Percentiles rank a stretch among this genome's conserved stretches.
Conservation (phyloP, 1,140 invertebrate species). For the Rhynchophorus ferrugineus region DNA sequence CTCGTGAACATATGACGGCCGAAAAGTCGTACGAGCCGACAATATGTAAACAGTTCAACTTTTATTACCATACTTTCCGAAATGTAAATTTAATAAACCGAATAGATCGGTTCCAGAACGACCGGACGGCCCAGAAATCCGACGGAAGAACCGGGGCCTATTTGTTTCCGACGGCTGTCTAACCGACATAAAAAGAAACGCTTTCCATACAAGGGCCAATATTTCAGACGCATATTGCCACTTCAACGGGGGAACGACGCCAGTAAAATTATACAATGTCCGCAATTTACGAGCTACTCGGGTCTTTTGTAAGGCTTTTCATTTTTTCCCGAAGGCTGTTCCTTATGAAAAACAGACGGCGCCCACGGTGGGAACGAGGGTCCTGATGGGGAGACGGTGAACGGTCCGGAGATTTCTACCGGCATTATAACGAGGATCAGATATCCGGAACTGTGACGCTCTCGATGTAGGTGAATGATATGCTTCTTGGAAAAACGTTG, state of each 20-base stretch:
- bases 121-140: background rate
- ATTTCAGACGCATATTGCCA: background rate
- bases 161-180: background rate
- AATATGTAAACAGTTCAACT: too few species aligned
- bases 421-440: too few species aligned
- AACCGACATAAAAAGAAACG: background rate
- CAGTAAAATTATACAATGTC: background rate
- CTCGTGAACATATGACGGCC: too few species aligned
- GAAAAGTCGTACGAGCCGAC: too few species aligned
- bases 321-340: background rate
- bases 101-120: background rate
- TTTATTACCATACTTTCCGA: too few species aligned
- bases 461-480: too few species aligned
- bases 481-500: too few species aligned
- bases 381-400: too few species aligned
- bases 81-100: background rate
- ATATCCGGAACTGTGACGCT: too few species aligned
- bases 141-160: too few species aligned
- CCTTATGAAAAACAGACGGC: background rate
- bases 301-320: background rate
- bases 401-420: too few species aligned
- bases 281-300: background rate
- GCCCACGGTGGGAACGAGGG: background rate
- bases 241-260: background rate
- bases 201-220: background rate